These are phyloP conservation scores for Tillus elongatus DNA, from an alignment of 2,888 invertebrate genomes.

Conservation along the genomic window DNA sequence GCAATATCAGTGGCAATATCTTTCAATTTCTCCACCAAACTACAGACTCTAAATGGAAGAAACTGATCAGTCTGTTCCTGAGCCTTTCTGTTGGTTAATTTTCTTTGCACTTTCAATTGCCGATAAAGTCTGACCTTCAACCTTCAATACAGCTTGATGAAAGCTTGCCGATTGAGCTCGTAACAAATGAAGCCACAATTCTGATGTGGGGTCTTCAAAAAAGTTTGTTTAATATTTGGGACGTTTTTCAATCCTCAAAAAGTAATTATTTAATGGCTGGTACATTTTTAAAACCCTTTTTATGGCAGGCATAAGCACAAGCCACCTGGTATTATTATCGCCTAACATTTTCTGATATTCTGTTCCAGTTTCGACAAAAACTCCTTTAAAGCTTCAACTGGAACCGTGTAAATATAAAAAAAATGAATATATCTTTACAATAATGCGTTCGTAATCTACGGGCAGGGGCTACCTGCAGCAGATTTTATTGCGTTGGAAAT, in stretches of 20 bases:
- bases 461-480: no score
- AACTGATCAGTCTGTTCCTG: no score
- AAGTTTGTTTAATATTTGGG: conserved; percentile 21
- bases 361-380: conserved; percentile 20
- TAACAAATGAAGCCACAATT: conserved; percentile 27
- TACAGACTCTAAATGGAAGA: no score
- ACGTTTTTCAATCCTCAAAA: conserved; percentile 29
- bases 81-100: no score
- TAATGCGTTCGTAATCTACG: no score
- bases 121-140: no score
- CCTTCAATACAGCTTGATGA: no score
- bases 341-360: conserved; percentile 18
- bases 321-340: conserved; percentile 23
- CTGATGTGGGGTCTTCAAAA: conserved; percentile 9
- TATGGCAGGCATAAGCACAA: conserved; percentile 22
- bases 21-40: conserved; percentile 24
- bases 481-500: no score
- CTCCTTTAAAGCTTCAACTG: conserved; percentile 17
- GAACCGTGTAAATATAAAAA: no score
- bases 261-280: conserved; percentile 27
- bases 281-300: conserved; percentile 29
- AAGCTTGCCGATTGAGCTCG: no score
- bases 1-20: conserved; percentile 25
- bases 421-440: no score
- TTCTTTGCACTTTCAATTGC: no score